A percentile compares a stretch with the other conserved stretches of the same genome.
These are phyloP conservation scores for Drosophila serrata DNA, from an alignment of 1,140 invertebrate species.

Conservation along the genomic window DNA sequence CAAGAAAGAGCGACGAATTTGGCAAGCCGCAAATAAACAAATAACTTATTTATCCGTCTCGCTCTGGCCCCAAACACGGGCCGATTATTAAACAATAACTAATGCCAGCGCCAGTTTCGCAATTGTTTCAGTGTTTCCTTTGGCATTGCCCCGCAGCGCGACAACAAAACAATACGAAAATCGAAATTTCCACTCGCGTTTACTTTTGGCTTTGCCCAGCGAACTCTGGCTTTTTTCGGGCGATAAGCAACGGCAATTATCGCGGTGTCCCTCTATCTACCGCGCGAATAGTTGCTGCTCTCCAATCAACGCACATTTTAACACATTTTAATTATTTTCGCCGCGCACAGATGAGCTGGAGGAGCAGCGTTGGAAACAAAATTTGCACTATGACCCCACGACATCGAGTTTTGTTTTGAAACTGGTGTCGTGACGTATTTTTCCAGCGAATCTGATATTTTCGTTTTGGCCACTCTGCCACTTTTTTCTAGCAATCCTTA, in stretches of 20 bases:
- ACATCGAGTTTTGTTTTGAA: too few relatives aligned
- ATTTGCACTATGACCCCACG: too few relatives aligned
- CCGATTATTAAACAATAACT: conserved; percentile 1
- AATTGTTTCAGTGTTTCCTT: conserved; percentile 13
- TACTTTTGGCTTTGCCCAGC: conserved; percentile 4
- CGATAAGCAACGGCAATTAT: conserved; percentile 28
- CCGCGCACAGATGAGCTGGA: not conserved
- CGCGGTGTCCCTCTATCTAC: not conserved
- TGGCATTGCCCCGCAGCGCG: conserved; percentile 12
- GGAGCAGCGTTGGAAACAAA: not conserved
- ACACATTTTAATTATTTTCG: not conserved
- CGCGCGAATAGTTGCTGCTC: conserved; percentile 23
- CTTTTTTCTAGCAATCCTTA: too few relatives aligned
- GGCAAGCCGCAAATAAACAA: conserved; percentile 48
- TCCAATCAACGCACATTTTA: conserved; percentile 26
- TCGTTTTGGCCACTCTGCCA: too few relatives aligned
- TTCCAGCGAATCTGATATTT: too few relatives aligned
- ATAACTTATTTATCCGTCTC: conserved; percentile 33
- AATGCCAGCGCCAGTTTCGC: conserved; percentile 33
- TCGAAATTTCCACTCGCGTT: conserved; percentile 75
- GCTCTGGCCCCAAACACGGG: conserved; percentile 1
- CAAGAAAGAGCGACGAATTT: conserved; percentile 16
- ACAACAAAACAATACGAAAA: conserved; percentile 58
- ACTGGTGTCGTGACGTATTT: too few relatives aligned
- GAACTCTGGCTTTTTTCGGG: conserved; percentile 11